These are phyloP conservation scores for Sicus ferrugineus DNA, from an alignment of 2,888 invertebrate species.

Conservation along the genomic window DNA sequence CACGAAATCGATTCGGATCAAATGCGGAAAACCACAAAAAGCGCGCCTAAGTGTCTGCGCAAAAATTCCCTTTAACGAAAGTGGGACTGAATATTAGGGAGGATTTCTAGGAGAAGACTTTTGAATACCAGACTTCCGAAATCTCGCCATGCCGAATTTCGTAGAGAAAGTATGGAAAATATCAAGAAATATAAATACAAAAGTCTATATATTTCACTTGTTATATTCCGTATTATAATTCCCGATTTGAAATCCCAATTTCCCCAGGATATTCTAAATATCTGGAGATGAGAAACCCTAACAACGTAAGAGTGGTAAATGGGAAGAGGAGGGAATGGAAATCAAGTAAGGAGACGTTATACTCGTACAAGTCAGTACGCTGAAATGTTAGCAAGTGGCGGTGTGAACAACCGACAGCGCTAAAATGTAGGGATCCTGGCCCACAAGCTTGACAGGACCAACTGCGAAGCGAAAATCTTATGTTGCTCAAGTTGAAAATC, in stretches of 20 bases:
- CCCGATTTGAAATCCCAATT: too few species aligned
- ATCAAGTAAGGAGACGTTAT: conserved; percentile 12
- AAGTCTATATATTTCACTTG: too few species aligned
- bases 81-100: conserved; percentile 43
- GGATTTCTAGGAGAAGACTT: background rate
- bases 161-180: too few species aligned
- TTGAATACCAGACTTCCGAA: background rate
- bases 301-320: background rate
- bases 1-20: conserved; percentile 61
- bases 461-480: background rate
- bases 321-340: background rate
- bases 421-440: background rate
- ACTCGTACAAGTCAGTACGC: conserved; percentile 41
- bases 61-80: conserved; percentile 53
- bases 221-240: too few species aligned
- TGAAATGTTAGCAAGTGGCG: conserved; percentile 56
- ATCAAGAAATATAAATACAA: background rate
- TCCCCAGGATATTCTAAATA: too few species aligned
- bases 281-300: too few species aligned
- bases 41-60: conserved; percentile 47
- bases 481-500: conserved; percentile 6
- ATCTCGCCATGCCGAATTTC: too few species aligned
- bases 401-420: conserved; percentile 29
- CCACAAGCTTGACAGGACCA: background rate
- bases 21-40: conserved; percentile 47